phyloP scores from a whole-genome alignment of 2,888 invertebrate species.

The Aplocera efformata region DNA sequence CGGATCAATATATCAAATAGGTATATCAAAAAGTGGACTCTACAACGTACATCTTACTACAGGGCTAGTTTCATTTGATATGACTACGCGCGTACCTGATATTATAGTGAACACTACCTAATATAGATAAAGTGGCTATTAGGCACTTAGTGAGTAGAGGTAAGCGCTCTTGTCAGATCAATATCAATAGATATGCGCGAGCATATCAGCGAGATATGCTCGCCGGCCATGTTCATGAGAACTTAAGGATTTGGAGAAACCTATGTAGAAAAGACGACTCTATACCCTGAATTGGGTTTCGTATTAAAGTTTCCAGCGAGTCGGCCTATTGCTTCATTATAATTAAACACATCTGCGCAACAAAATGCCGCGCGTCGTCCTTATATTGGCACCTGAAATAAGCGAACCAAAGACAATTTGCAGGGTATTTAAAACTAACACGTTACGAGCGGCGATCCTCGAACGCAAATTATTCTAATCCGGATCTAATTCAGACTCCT shows the following conservation, averaged over 20 bases:
- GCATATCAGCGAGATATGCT: too few species aligned
- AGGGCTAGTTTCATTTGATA: constrained; percentile 57
- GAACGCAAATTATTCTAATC: constrained; percentile 50
- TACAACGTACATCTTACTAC: constrained; percentile 41
- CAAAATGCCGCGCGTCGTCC: background rate
- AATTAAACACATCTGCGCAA: constrained; percentile 1
- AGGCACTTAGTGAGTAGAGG: constrained; percentile 59
- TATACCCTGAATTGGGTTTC: too few species aligned
- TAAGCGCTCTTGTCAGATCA: constrained; percentile 24
- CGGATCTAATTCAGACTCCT: constrained; percentile 30
- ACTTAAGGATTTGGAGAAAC: too few species aligned
- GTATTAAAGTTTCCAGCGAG: constrained; percentile 10
- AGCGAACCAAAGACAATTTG: constrained; percentile 42
- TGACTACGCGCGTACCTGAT: constrained; percentile 58
- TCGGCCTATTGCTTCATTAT: constrained; percentile 1
- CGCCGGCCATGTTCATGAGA: constrained; percentile 9
- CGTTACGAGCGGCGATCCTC: constrained; percentile 29
- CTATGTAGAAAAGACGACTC: too few species aligned
- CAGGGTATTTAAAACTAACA: constrained; percentile 38
- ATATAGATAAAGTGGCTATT: constrained; percentile 28
- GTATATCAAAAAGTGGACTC: constrained; percentile 48
- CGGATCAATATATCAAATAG: constrained; percentile 40
- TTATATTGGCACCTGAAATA: constrained; percentile 37
- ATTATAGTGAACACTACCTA: constrained; percentile 58
- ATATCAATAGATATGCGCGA: too few species aligned